Conservation (phyloP, 2,888 invertebrate genomes). For the Epistrophe eligans region DNA sequence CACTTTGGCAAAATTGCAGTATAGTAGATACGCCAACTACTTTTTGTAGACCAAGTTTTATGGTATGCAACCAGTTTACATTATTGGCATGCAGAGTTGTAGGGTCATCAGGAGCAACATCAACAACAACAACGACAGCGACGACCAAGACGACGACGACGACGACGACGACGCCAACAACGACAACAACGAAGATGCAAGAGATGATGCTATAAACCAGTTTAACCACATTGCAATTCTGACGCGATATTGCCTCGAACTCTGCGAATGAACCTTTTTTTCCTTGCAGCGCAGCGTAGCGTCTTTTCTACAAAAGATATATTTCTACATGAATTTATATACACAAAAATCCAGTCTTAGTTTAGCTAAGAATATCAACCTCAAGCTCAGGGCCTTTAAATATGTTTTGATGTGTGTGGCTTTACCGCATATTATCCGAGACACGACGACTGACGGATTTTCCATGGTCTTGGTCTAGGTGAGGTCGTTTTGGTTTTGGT, state of each 20-base stretch:
- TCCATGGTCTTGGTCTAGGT: conserved; percentile 70
- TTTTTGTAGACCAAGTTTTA: conserved; percentile 53
- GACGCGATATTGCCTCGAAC: conserved; percentile 47
- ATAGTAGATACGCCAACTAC: conserved; percentile 27
- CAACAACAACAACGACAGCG: background rate
- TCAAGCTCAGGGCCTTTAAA: background rate
- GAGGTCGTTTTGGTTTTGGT: background rate
- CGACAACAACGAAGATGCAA: conserved; percentile 12
- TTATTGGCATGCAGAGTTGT: conserved; percentile 54
- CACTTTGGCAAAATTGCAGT: background rate
- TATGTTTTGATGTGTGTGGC: background rate
- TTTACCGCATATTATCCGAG: conserved; percentile 24
- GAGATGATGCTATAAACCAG: conserved; percentile 66
- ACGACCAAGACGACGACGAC: conserved; percentile 19
- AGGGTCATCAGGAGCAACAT: conserved; percentile 59
- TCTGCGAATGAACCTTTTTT: conserved; percentile 41
- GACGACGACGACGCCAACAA: background rate
- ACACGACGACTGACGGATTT: conserved; percentile 23
- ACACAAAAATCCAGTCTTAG: conserved; percentile 23
- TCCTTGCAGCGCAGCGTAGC: conserved; percentile 16
- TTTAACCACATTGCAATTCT: conserved; percentile 61
- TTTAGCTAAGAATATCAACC: background rate
- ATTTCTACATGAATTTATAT: conserved; percentile 24
- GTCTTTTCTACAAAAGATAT: conserved; percentile 26
- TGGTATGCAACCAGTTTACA: conserved; percentile 73